These are phyloP conservation scores for Crocallis elinguaria DNA, from an alignment of 2,888 invertebrate species.

Conservation along the genomic window DNA sequence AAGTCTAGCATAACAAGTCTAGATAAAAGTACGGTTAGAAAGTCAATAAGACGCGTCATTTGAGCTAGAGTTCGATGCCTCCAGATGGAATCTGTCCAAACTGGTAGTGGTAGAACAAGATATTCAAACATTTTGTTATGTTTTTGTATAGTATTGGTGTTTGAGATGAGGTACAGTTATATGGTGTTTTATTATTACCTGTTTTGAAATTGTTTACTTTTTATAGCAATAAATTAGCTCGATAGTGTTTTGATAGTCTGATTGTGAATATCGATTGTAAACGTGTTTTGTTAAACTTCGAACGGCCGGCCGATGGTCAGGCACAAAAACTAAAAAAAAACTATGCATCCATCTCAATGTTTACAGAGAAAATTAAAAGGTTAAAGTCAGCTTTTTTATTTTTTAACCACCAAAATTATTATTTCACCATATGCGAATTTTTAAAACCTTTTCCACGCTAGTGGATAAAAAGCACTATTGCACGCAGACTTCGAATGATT, in stretches of 20 bases:
- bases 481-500: no score
- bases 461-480: no score
- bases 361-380: no score
- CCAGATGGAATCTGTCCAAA: not conserved
- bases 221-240: not conserved
- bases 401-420: no score
- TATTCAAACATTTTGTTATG: constrained; percentile 1
- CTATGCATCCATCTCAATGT: no score
- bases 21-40: constrained; percentile 16
- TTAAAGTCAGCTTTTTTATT: no score
- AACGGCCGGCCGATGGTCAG: no score
- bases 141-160: constrained; percentile 3
- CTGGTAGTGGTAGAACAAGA: constrained; percentile 10
- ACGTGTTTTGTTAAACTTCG: no score
- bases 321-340: no score
- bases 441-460: no score
- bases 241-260: not conserved
- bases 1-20: constrained; percentile 5
- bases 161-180: constrained; percentile 6
- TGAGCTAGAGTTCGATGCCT: constrained; percentile 10
- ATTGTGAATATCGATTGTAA: no score
- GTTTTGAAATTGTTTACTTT: not conserved
- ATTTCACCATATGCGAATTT: no score
- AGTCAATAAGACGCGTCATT: constrained; percentile 1
- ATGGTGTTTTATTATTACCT: not conserved